These are phyloP conservation scores for Pterophyllum scalare DNA, from an alignment of 2,113 vertebrate genomes.

Conservation along the genomic window DNA sequence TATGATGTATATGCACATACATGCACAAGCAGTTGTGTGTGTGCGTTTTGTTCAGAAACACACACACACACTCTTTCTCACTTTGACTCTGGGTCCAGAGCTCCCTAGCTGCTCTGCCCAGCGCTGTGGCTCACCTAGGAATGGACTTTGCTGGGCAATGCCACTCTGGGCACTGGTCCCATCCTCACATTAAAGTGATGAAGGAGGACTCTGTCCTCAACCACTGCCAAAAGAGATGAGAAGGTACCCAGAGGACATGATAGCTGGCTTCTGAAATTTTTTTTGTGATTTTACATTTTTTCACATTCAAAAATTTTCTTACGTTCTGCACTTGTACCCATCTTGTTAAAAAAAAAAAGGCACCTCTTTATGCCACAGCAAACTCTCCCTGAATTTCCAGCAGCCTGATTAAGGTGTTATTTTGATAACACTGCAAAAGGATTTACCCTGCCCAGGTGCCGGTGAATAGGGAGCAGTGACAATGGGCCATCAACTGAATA, in stretches of 20 bases:
- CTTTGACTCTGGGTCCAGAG: conserved; percentile 39
- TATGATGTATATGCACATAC: conserved; percentile 14
- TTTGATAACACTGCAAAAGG: conserved; percentile 58
- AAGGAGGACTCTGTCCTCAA: conserved; percentile 72
- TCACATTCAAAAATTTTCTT: not conserved
- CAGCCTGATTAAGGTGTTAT: conserved; percentile 51
- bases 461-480: conserved; percentile 44
- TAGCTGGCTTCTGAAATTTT: conserved; percentile 65
- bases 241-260: conserved; percentile 71
- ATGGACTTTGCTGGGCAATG: conserved; percentile 55
- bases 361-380: not conserved
- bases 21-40: conserved; percentile 2
- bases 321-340: not conserved
- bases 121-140: conserved; percentile 38
- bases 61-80: conserved; percentile 29
- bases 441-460: conserved; percentile 59
- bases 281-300: too few relatives aligned
- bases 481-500: conserved; percentile 62
- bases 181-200: conserved; percentile 66
- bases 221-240: conserved; percentile 64
- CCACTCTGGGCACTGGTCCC: conserved; percentile 55
- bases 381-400: not conserved
- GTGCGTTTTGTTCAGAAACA: not conserved
- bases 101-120: conserved; percentile 37
- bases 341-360: conserved; percentile 1